Percentiles rank a stretch among this genome's conserved stretches.
These are phyloP conservation scores for Globodera rostochiensis DNA, from an alignment of 1,140 invertebrate genomes.

Conservation along the genomic window DNA sequence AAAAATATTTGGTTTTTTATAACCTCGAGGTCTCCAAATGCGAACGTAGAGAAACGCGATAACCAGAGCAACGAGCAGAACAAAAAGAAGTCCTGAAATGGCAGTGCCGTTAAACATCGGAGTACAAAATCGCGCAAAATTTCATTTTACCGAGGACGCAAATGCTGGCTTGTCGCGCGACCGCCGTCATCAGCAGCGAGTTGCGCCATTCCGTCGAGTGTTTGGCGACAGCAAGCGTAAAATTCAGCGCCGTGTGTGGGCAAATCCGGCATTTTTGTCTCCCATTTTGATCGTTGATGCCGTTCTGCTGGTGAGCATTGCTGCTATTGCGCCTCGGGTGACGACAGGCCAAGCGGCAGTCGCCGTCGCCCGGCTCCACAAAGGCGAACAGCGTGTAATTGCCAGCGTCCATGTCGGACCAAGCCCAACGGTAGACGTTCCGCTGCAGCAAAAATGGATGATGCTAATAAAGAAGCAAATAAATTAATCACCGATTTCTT, in stretches of 20 bases:
- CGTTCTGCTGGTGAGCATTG: background rate
- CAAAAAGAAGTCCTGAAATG: conserved; percentile 32
- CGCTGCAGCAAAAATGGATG: background rate
- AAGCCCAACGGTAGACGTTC: conserved; percentile 24
- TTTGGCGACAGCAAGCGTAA: conserved; percentile 43
- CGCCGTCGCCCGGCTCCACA: conserved; percentile 34
- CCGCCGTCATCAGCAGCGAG: conserved; percentile 19
- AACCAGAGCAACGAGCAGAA: conserved; percentile 28
- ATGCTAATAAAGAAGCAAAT: background rate
- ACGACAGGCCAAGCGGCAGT: conserved; percentile 50
- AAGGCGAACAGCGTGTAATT: conserved; percentile 45
- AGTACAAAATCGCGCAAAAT: too few species aligned
- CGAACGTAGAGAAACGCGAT: conserved; percentile 32
- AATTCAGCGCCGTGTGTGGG: conserved; percentile 52
- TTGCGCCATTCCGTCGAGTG: conserved; percentile 39
- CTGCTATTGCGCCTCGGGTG: background rate
- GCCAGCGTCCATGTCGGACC: conserved; percentile 41
- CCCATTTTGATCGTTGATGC: background rate
- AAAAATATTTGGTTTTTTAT: background rate
- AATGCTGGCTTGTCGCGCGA: conserved; percentile 17
- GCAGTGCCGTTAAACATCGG: background rate
- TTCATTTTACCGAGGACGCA: conserved; percentile 24
- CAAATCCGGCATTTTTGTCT: conserved; percentile 33
- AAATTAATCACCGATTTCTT: background rate
- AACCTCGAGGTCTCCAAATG: conserved; percentile 15